Evolutionary conservation across 92 coral and sea anemone genomes (phyloP), one percentile per base, ranked within the genome.

Genomic region (Parazoanthus atlanticus): DNA sequence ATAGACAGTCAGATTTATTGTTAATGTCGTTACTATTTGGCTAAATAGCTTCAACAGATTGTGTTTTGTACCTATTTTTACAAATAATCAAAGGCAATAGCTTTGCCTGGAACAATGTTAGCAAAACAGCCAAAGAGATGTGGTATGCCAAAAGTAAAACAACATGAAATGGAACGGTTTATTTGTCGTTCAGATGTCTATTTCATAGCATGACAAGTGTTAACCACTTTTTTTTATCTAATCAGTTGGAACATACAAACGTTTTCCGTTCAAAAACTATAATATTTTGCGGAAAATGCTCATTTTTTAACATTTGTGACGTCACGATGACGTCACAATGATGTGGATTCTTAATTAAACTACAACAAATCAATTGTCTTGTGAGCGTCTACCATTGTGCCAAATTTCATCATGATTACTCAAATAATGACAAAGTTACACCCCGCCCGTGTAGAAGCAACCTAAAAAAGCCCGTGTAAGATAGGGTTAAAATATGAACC

Each of bases 41-140:
- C 72, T 65, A 65, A 69, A 69, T 69, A 69, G 74, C 32, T 69
- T 69, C 74, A 69, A 30, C 74, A 70, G 36, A 70, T 70, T 70
- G 75, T 70, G 75, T 31, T 65, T 70, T 70, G 31, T 70, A 70
- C 75, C 75, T 70, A 31, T 61, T 71, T 71, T 71, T 71, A 29
- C 16, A 71, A 29, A 71, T 32, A 29, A 71, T 29, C 76, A 71
- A 71, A 32, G 38, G 76, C 40, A 71, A 71, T n/a, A 71, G 38
- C 26, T 71, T 71, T 71, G 76, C 76, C 76, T 71, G 76, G 76
- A 71, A 71, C 76, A 71, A 71, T 71, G 76, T 12, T 71, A 71
- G 76, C 76, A 71, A 71, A 67, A 71, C 76, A 71, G 12, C 76
- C 76, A 71, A 71, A n/a, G 38, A 69, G 76, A 71, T 71, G 76